Base-by-base conservation (phyloP, 2,888 invertebrate genomes). In the Corbicula japonica region DNA sequence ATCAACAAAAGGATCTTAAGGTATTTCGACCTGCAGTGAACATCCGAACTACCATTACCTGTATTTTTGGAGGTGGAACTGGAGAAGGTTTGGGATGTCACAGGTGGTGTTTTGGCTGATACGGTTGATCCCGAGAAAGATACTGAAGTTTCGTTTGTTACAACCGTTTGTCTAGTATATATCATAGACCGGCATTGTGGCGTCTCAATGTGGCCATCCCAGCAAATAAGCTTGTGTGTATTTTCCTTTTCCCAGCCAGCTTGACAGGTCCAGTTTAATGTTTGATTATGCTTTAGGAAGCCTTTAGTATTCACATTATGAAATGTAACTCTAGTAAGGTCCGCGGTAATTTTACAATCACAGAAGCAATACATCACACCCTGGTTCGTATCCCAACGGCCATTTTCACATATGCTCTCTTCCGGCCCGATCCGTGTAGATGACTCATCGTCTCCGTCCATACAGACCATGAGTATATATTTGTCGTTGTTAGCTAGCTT, bases 291-390 rank as follows among this genome's bases (percentile, higher is more conserved):
- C 12, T 65, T 52, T 23, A 72, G 34, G 12, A 44, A 62, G n/a
- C 65, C 72, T 30, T 30, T 32, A 28, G 30, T 34, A n/a, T 52
- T 26, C 4, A 62, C 30, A 35, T 65, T 65, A 6, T 56, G 1
- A 10, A 72, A 15, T 15, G 44, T 21, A 15, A 72, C 56, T n/a
- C 28, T 15, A 10, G 26, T 10, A n/a, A 26, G 6, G 35, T 65
- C 65, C 10, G 63, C 65, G 38, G 44, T 35, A n/a, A 73, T 50
- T 46, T 62, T 52, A 70, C 78, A 78, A 30, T 78, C 48, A 65
- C 78, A 78, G 18, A 44, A 69, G 32, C 78, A 78, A 6, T 54
- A 73, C 63, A 74, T 52, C 18, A 60, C 26, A 23, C 48, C 26
- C 0, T 56, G 26, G 8, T 10, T 18, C 1, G 50, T 18, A 1